phyloP scores from a whole-genome alignment of 2,113 vertebrate genomes.

The Melospiza melodia region DNA sequence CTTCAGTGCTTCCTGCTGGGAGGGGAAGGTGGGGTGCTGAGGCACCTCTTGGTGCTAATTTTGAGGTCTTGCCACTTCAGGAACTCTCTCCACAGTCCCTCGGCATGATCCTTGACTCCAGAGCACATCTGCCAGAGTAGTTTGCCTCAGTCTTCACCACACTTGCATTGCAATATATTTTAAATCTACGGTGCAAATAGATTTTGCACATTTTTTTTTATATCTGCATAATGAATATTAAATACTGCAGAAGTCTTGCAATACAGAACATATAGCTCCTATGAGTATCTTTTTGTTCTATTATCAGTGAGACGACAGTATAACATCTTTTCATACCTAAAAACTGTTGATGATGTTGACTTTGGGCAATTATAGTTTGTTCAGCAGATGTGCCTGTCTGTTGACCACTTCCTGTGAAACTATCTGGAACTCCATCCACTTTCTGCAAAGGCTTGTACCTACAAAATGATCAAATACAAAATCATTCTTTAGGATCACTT shows the following conservation, averaged over 20 bases:
- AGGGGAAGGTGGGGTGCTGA: not conserved
- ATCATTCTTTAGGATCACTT: constrained; percentile 51
- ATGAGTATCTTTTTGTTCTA: not conserved
- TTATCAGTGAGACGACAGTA: not conserved
- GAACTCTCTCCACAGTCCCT: not conserved
- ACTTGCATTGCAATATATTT: not conserved
- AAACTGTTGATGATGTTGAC: constrained; percentile 85
- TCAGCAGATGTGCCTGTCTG: constrained; percentile 81
- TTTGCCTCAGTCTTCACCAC: not conserved
- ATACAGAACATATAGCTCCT: not conserved
- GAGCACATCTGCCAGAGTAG: not conserved
- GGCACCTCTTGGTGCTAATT: not conserved
- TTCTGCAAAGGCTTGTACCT: constrained; percentile 85
- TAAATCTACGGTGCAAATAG: not conserved
- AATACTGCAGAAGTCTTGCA: not conserved
- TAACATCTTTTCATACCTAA: constrained; percentile 76
- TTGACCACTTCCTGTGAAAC: constrained; percentile 79
- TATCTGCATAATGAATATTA: not conserved
- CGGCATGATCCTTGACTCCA: not conserved
- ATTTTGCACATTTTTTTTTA: not conserved
- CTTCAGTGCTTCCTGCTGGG: not conserved
- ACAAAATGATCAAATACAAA: constrained; percentile 61
- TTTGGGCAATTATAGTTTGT: constrained; percentile 83
- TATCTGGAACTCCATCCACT: constrained; percentile 81
- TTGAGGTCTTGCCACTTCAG: not conserved